Conservation (phyloP, 2,797 vertebrate species). For the Coreius guichenoti region DNA sequence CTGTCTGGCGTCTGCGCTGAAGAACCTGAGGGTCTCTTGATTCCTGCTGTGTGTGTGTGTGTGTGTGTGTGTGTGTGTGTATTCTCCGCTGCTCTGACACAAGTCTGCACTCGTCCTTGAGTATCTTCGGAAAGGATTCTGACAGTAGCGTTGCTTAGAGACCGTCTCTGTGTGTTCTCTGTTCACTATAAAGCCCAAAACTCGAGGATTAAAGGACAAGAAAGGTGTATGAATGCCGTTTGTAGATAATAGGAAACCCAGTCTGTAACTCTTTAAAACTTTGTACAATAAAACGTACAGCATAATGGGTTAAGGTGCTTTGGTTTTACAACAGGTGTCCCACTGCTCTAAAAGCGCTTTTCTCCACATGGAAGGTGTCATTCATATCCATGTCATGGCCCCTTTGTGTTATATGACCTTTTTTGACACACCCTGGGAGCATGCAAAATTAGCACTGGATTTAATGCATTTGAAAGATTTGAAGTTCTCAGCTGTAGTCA, state of each 20-base stretch:
- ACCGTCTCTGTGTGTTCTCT: constrained; percentile 46
- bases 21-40: constrained; percentile 19
- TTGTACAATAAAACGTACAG: constrained; percentile 29
- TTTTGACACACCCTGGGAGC: constrained; percentile 18
- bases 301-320: constrained; percentile 39
- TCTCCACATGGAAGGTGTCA: constrained; percentile 44
- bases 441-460: constrained; percentile 32
- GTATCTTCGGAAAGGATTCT: constrained; percentile 62
- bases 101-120: constrained; percentile 60
- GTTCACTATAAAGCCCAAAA: constrained; percentile 23
- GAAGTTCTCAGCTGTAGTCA: constrained; percentile 46
- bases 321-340: constrained; percentile 40
- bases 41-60: constrained; percentile 26
- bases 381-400: constrained; percentile 31
- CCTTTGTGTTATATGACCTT: constrained; percentile 41
- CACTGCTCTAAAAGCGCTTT: constrained; percentile 20
- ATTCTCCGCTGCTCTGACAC: constrained; percentile 21
- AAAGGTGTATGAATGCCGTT: constrained; percentile 36
- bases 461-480: constrained; percentile 35
- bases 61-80: not conserved
- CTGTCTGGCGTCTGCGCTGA: not conserved
- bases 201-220: constrained; percentile 23
- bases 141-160: constrained; percentile 63
- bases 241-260: constrained; percentile 39
- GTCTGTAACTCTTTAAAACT: constrained; percentile 32